Base-by-base conservation (phyloP, 2,113 vertebrate species). In the Channa argus region DNA sequence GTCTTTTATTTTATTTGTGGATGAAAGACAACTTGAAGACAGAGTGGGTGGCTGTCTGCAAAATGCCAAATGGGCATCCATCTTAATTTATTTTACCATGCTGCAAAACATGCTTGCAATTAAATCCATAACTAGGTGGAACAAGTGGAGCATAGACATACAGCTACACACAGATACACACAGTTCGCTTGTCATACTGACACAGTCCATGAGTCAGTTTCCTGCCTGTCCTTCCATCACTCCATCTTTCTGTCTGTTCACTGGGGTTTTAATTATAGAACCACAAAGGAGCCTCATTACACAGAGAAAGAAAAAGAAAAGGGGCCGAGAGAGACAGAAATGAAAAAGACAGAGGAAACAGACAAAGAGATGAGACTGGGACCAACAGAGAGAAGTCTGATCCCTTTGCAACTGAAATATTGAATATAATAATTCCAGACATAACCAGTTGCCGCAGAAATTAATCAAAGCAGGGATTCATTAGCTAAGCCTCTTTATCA, bases 211-310 rank as follows among this genome's bases (percentile, higher is more conserved):
- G 78, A 73, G 54, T 79, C 82, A 76, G 73, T 68, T 74, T 82
- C 77, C 77, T 78, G 76, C 82, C 77, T 62, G 55, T 71, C 83
- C 65, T 74, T 80, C 62, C 69, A 68, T 82, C 79, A 67, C 67
- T 64, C 73, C 50, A 65, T 87, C 74, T 53, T 64, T 75, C 59
- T 46, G 38, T 86, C 70, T 55, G 63, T 60, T 83, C 84, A 85
- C 81, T 62, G 60, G 84, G 89, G 86, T 85, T 89, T 89, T 80
- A 90, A 91, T 91, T 90, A 91, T 78, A 82, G 73, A 84, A 79
- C 24, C 79, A 61, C 59, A 68, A 71, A 75, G 70, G 65, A 82
- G 77, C 79, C 56, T 87, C 79, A 88, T 89, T 84, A 88, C 64
- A 71, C 44, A 33, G 53, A 62, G 55, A 70, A 43, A 24, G 36